Evolutionary conservation across 2,113 vertebrate species (phyloP), one percentile per base, ranked within the genome.

Genomic region (Forbesichthys papilliferus): DNA sequence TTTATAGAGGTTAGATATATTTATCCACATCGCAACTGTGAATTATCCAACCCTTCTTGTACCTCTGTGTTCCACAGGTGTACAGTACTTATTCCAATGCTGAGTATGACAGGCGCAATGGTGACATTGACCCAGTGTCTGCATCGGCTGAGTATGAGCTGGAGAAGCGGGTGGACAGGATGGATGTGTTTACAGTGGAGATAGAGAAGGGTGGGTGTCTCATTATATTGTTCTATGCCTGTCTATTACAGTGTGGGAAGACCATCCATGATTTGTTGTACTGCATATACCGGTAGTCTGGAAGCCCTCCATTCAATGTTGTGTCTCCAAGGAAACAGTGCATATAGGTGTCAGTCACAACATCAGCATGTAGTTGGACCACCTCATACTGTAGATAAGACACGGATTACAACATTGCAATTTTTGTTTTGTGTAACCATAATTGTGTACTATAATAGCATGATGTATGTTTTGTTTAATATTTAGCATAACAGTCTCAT

Each of bases 121-220:
- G 95, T 68, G 93, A 95, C 66, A 93, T 97, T 54, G 95, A 97
- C 67, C 95, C 95, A 0, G 94, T 97, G 75, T 93, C 95, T 11
- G 94, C 95, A 46, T 97, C 95, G 1, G 95, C 95, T 1, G 95
- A 96, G 71, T 97, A 94, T 55, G 95, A 97, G 79, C 90, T 97
- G 85, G 95, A 97, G 80, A 97, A 97, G 86, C 92, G 95, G 49
- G 94, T 97, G 84, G 95, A 96, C 80, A 94, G 92, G 88, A 97
- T 97, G 95, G 92, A 95, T 16, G 92, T 96, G 56, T 93, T 96
- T 80, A 91, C 95, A 48, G 95, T 96, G 80, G 94, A 96, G 78
- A 95, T 97, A 79, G 90, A 95, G 88, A 97, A 97, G 88, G 95
- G 95, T 96, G 49, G 56, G 76, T 72, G 20, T 73, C 58, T 48